Evolutionary conservation across 2,797 vertebrate species (phyloP).

Genomic region (Valencia hispanica): DNA sequence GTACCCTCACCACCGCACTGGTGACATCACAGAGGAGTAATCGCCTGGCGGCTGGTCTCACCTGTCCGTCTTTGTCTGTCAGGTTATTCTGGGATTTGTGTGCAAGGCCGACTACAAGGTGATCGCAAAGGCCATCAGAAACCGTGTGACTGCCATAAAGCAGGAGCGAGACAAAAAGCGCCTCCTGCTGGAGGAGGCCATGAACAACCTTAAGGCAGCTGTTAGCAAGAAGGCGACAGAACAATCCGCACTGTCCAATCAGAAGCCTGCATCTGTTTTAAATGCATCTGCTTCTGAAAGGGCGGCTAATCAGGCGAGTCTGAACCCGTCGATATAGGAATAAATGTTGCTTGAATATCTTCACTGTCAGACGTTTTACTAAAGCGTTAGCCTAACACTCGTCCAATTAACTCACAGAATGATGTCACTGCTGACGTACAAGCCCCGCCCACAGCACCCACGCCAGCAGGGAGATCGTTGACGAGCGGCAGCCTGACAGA

Average conservation of each 20-base stretch:
- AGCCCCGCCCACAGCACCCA: conserved; percentile 9
- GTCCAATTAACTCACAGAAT: background rate
- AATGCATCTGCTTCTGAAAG: background rate
- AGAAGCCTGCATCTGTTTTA: conserved; percentile 35
- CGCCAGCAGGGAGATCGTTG: background rate
- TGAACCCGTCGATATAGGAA: background rate
- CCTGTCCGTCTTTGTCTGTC: conserved; percentile 16
- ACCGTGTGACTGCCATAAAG: conserved; percentile 87
- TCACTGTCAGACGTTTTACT: background rate
- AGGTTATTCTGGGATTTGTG: conserved; percentile 91
- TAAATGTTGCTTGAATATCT: background rate
- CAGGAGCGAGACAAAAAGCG: conserved; percentile 86
- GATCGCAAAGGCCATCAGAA: conserved; percentile 89
- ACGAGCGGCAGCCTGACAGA: conserved; percentile 63
- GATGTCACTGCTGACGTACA: conserved; percentile 23
- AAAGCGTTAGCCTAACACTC: background rate
- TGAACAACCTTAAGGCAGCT: conserved; percentile 42
- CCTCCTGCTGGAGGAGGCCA: conserved; percentile 60
- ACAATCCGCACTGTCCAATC: conserved; percentile 45
- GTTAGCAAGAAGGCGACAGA: conserved; percentile 63
- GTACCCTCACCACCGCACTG: conserved; percentile 59
- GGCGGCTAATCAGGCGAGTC: conserved; percentile 30
- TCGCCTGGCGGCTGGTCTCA: conserved; percentile 13
- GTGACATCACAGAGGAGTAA: background rate
- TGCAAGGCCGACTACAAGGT: conserved; percentile 90